A percentile compares a stretch with the other conserved stretches of the same genome.
Conservation (phyloP, 2,797 vertebrate species). For the Ibycter americanus region DNA sequence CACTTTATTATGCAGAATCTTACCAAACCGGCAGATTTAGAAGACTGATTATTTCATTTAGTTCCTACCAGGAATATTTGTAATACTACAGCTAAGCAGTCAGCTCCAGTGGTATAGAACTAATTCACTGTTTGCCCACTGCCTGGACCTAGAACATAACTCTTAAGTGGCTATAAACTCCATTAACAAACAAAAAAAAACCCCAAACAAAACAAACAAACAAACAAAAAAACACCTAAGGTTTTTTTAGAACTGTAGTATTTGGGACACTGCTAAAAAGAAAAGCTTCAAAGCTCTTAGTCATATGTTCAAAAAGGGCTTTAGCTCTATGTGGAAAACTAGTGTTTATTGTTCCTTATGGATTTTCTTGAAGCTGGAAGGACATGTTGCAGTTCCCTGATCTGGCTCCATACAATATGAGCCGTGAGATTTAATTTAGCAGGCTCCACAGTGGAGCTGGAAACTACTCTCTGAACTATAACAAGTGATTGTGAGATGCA, state of each 20-base stretch:
- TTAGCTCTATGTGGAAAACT: neutral
- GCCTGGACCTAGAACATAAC: neutral
- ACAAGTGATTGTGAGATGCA: neutral
- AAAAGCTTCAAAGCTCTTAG: neutral
- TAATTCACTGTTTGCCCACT: neutral
- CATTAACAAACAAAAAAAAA: neutral
- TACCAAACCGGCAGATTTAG: neutral
- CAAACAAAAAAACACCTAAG: no score
- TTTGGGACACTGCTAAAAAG: neutral
- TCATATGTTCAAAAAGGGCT: neutral
- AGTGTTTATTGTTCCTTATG: neutral
- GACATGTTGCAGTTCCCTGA: neutral
- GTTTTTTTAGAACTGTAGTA: neutral
- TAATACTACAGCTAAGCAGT: neutral
- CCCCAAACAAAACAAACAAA: neutral
- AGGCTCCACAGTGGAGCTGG: neutral
- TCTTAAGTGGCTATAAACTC: neutral
- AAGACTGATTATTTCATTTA: neutral
- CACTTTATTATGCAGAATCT: neutral
- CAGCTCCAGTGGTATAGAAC: neutral
- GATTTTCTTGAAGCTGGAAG: neutral
- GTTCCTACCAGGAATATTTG: neutral
- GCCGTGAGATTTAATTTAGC: neutral
- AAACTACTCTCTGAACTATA: neutral
- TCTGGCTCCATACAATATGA: neutral